Percentiles rank a stretch among this genome's conserved stretches.
Evolutionary conservation across 2,797 vertebrate genomes (phyloP).

Genomic region (Atherinosoma microstoma): DNA sequence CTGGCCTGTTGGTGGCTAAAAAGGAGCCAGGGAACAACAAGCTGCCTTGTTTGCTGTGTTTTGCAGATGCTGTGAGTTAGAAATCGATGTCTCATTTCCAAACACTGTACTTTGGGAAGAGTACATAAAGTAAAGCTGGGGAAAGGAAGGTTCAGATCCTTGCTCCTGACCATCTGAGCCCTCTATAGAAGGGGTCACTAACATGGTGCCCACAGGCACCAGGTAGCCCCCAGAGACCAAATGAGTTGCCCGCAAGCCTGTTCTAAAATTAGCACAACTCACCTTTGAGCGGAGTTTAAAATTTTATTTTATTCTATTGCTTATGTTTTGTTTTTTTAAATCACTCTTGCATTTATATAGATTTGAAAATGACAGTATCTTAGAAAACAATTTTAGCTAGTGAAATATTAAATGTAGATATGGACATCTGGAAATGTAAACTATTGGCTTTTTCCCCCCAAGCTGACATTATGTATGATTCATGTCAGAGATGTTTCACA

Average conservation of each 20-base stretch:
- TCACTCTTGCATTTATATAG: no score
- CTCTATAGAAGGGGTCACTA: neutral
- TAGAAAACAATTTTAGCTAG: no score
- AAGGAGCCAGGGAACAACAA: conserved; percentile 58
- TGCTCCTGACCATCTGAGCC: neutral
- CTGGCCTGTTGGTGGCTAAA: conserved; percentile 40
- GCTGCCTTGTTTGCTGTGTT: conserved; percentile 58
- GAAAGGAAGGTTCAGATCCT: conserved; percentile 30
- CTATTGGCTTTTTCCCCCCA: neutral
- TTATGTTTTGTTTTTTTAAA: no score
- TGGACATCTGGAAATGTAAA: no score
- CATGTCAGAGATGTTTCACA: neutral
- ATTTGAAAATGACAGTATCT: no score
- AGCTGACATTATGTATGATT: conserved; percentile 1
- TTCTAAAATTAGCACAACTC: no score
- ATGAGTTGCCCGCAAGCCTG: no score
- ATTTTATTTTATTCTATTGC: no score
- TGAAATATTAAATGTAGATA: no score
- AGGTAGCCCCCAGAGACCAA: no score
- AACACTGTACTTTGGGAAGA: conserved; percentile 40
- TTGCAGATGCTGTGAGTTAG: conserved; percentile 34
- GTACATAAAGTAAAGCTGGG: conserved; percentile 28
- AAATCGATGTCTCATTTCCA: conserved; percentile 43
- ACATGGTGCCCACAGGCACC: no score
- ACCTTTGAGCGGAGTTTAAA: no score